A percentile compares a stretch with the other conserved stretches of the same genome.
Conservation (phyloP, 2,888 invertebrate species). For the Drosophila tanythrix region DNA sequence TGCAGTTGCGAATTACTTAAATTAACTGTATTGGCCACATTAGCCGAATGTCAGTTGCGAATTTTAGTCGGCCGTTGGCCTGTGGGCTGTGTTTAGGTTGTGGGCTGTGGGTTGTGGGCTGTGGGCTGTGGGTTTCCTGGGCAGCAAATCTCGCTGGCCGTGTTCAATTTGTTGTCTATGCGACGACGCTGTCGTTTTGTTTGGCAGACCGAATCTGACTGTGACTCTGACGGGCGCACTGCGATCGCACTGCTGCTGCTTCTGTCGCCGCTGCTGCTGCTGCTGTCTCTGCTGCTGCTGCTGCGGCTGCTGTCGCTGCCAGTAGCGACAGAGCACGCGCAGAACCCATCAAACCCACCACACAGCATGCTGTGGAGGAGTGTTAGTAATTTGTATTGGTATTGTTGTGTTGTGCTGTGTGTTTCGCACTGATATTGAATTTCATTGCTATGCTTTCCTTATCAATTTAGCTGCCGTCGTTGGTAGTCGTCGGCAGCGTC, state of each 20-base stretch:
- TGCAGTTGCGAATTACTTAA: slow-evolving; percentile 54
- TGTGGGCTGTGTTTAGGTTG: background rate
- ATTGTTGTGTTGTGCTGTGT: slow-evolving; percentile 29
- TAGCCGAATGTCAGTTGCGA: slow-evolving; percentile 34
- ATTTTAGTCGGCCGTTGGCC: slow-evolving; percentile 18
- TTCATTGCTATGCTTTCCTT: slow-evolving; percentile 68
- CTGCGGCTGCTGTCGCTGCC: slow-evolving; percentile 12
- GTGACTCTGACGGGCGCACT: slow-evolving; percentile 32
- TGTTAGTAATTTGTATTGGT: slow-evolving; percentile 6
- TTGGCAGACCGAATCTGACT: slow-evolving; percentile 53
- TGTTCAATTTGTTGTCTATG: slow-evolving; percentile 64
- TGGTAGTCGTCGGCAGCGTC: background rate
- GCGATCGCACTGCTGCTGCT: slow-evolving; percentile 35
- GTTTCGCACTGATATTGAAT: slow-evolving; percentile 79
- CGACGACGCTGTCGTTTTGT: slow-evolving; percentile 66
- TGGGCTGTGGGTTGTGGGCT: slow-evolving; percentile 4
- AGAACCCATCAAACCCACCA: slow-evolving; percentile 55
- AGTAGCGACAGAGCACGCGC: slow-evolving; percentile 45
- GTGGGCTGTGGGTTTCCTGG: slow-evolving; percentile 49
- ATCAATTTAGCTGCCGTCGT: slow-evolving; percentile 45
- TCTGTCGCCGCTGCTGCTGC: slow-evolving; percentile 13
- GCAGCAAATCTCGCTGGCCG: slow-evolving; percentile 64
- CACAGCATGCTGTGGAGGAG: slow-evolving; percentile 49
- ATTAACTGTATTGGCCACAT: slow-evolving; percentile 52
- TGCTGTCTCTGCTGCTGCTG: slow-evolving; percentile 18